These are phyloP conservation scores for Monopis laevigella DNA, from an alignment of 2,888 invertebrate species.

Conservation along the genomic window DNA sequence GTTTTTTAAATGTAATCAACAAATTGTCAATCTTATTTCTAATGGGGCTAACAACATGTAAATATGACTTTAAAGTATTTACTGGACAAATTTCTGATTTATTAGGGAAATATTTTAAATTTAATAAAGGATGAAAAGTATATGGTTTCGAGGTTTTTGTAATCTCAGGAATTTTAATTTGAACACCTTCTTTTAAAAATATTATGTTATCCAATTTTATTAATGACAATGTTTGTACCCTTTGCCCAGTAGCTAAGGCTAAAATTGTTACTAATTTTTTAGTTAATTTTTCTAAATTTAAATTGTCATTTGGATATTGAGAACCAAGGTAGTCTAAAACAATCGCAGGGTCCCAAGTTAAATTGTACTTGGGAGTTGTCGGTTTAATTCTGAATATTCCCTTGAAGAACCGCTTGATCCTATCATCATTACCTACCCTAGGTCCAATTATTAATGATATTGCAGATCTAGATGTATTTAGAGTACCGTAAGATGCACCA, in stretches of 20 bases:
- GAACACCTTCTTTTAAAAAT: slow-evolving; percentile 1
- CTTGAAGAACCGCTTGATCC: slow-evolving; percentile 15
- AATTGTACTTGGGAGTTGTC: slow-evolving; percentile 21
- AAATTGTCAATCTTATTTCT: neutral
- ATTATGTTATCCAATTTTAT: slow-evolving; percentile 19
- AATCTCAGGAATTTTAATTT: slow-evolving; percentile 12
- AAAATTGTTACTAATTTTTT: slow-evolving; percentile 22
- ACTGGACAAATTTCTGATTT: slow-evolving; percentile 19
- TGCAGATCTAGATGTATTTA: slow-evolving; percentile 17
- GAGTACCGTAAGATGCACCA: slow-evolving; percentile 14
- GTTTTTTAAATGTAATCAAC: slow-evolving; percentile 16
- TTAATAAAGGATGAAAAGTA: slow-evolving; percentile 16
- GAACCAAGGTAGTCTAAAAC: slow-evolving; percentile 17
- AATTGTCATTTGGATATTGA: slow-evolving; percentile 2
- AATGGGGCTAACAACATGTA: slow-evolving; percentile 1
- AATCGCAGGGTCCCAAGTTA: slow-evolving; percentile 25
- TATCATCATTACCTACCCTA: slow-evolving; percentile 7
- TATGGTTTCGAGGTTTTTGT: slow-evolving; percentile 14
- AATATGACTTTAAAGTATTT: slow-evolving; percentile 15
- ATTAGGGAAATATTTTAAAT: slow-evolving; percentile 17
- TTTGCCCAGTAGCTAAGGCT: slow-evolving; percentile 18
- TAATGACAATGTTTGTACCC: slow-evolving; percentile 19
- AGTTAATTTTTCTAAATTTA: slow-evolving; percentile 17
- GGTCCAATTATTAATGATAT: slow-evolving; percentile 15
- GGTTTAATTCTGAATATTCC: slow-evolving; percentile 17